These are phyloP conservation scores for Neosalanx taihuensis DNA, from an alignment of 2,797 vertebrate species.

Conservation along the genomic window DNA sequence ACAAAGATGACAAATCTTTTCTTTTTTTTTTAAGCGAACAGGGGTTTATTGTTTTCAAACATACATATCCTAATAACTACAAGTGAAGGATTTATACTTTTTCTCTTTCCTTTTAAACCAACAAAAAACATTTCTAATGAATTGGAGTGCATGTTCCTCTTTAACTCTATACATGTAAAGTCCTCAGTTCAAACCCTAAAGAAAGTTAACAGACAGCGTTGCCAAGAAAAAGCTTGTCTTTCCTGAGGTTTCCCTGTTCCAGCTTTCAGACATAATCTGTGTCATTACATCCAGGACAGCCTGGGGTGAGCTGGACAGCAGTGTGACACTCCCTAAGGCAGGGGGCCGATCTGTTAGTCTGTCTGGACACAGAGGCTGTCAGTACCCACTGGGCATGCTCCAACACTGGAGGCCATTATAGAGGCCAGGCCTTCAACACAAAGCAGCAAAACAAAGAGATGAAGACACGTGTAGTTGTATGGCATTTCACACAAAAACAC, in stretches of 20 bases:
- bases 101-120: neutral
- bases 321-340: no score
- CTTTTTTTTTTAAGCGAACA: conserved; percentile 36
- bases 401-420: neutral
- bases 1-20: conserved; percentile 67
- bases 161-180: neutral
- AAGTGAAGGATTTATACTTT: neutral
- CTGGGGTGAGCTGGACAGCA: no score
- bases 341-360: no score
- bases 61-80: conserved; percentile 36
- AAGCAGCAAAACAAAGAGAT: neutral
- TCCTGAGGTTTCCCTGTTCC: neutral
- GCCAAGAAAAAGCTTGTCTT: neutral
- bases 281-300: neutral
- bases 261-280: neutral
- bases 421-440: neutral
- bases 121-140: neutral
- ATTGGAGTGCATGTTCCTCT: neutral
- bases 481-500: neutral
- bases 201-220: neutral
- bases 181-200: neutral
- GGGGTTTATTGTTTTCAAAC: conserved; percentile 66
- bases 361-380: neutral
- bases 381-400: neutral
- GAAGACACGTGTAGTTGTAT: neutral